These are phyloP conservation scores for Ylistrum balloti DNA, from an alignment of 1,140 invertebrate species.

Conservation along the genomic window DNA sequence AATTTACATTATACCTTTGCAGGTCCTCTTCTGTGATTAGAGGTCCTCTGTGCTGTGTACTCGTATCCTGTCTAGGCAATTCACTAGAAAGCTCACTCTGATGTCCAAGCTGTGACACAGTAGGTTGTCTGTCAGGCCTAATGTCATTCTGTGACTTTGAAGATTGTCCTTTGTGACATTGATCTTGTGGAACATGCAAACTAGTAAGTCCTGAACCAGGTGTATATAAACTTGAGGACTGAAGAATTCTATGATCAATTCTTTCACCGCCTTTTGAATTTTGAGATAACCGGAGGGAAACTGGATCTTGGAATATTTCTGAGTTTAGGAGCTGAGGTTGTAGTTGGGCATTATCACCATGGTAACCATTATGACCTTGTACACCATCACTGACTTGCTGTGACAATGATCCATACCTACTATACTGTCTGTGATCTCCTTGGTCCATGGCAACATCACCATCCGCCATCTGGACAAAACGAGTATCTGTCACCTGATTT, in stretches of 20 bases:
- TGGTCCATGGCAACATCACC: not conserved
- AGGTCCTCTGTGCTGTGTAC: not conserved
- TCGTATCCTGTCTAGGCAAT: not conserved
- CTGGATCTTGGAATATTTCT: conserved; percentile 12
- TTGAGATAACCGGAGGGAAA: not conserved
- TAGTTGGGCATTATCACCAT: not conserved
- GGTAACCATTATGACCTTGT: not conserved
- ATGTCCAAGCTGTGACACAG: not conserved
- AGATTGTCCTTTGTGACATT: not conserved
- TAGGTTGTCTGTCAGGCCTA: not conserved
- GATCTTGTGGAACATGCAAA: not conserved
- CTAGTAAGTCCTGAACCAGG: not conserved
- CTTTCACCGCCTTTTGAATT: not conserved
- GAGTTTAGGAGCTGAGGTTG: not conserved
- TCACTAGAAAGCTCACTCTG: not conserved
- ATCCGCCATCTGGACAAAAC: not conserved
- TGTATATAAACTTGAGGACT: conserved; percentile 11
- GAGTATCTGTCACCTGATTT: not conserved
- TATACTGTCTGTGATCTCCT: not conserved
- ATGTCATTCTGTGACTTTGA: not conserved
- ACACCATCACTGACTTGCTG: not conserved
- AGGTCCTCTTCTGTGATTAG: not conserved
- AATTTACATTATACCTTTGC: conserved; percentile 11
- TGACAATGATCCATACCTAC: not conserved
- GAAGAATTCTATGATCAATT: not conserved